Conservation (phyloP, 2,888 invertebrate genomes). For the Cheiracanthium punctorium region DNA sequence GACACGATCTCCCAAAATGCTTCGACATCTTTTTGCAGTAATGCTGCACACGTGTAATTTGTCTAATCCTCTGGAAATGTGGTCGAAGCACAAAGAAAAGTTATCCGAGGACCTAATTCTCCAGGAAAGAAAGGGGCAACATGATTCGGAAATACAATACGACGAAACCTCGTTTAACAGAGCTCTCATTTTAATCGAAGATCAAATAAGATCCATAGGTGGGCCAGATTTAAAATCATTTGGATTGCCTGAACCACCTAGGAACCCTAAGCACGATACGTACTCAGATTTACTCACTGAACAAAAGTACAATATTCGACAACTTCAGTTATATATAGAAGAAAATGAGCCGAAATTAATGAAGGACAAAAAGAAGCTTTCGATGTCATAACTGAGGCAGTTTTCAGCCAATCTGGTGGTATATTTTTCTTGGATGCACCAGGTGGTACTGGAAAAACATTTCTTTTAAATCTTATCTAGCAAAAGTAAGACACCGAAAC, state of each 20-base stretch:
- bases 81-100: background rate
- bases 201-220: background rate
- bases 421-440: no score
- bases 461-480: no score
- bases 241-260: background rate
- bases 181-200: background rate
- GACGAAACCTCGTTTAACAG: background rate
- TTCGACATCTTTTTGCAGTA: background rate
- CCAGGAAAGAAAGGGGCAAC: background rate
- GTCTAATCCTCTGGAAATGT: background rate
- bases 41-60: background rate
- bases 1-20: background rate
- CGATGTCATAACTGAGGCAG: no score
- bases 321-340: no score
- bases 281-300: no score
- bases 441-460: no score
- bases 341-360: no score
- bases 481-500: no score
- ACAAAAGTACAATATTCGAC: no score
- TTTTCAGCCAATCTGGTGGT: no score
- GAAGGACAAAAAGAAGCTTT: no score
- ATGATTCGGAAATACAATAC: background rate
- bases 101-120: background rate
- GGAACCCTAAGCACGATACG: background rate
- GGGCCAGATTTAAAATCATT: background rate